Conservation (phyloP, 2,888 invertebrate genomes). For the Temnothorax unifasciatus region DNA sequence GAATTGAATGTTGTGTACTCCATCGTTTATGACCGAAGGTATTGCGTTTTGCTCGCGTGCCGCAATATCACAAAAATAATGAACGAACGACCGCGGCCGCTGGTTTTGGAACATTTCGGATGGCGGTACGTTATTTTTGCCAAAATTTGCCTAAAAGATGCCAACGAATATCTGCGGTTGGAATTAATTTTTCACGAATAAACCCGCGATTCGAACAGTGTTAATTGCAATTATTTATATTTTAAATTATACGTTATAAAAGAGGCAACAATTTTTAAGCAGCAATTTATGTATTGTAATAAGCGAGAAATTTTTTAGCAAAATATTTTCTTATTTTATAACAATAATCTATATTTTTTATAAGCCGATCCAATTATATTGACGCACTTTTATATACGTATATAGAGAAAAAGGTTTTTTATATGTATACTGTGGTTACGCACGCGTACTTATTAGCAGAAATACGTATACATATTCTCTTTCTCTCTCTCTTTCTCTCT, state of each 20-base stretch:
- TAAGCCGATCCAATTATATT: neutral
- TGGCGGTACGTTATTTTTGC: neutral
- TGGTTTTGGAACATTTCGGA: constrained; percentile 31
- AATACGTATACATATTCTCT: neutral
- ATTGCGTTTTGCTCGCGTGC: constrained; percentile 23
- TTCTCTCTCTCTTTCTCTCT: neutral
- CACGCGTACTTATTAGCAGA: neutral
- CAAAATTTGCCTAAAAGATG: constrained; percentile 37
- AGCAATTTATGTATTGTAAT: neutral
- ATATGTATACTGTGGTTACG: neutral
- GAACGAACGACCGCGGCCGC: constrained; percentile 14
- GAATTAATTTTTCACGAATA: constrained; percentile 18
- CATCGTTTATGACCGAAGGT: constrained; percentile 54
- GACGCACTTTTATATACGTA: neutral
- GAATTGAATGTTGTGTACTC: constrained; percentile 70
- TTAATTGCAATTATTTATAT: constrained; percentile 9
- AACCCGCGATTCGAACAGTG: neutral
- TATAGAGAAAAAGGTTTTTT: neutral
- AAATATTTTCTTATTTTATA: neutral
- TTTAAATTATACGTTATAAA: neutral
- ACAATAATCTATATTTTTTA: constrained; percentile 2
- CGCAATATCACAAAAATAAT: constrained; percentile 35
- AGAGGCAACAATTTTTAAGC: neutral
- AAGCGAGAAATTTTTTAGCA: neutral
- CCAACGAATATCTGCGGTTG: constrained; percentile 4